Evolutionary conservation across 2,888 invertebrate genomes (phyloP).

Genomic region (Tryphoninae sp.): DNA sequence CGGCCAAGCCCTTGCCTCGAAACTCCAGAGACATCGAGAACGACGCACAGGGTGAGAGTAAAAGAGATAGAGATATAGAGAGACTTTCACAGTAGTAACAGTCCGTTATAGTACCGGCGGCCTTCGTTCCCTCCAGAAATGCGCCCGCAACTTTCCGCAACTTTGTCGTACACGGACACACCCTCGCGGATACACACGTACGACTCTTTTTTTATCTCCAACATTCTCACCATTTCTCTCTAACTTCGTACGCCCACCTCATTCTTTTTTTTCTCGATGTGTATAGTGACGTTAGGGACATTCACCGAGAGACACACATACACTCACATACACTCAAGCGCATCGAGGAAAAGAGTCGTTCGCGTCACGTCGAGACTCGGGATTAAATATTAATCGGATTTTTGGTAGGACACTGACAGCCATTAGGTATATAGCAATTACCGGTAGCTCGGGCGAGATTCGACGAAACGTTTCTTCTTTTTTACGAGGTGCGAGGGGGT

Average conservation of each 20-base stretch:
- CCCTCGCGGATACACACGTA: conserved; percentile 7
- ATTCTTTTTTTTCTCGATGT: conserved; percentile 22
- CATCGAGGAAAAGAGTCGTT: conserved; percentile 10
- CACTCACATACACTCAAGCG: background rate
- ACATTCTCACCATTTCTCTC: background rate
- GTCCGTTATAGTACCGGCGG: conserved; percentile 45
- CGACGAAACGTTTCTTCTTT: background rate
- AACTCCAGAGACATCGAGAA: conserved; percentile 20
- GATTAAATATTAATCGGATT: conserved; percentile 58
- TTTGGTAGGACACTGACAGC: conserved; percentile 55
- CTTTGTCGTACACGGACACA: conserved; percentile 16
- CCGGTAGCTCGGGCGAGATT: background rate
- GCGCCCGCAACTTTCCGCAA: conserved; percentile 40
- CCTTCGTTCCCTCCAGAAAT: conserved; percentile 18
- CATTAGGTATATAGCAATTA: conserved; percentile 34
- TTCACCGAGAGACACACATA: conserved; percentile 23
- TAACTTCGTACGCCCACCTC: background rate
- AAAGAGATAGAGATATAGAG: conserved; percentile 19
- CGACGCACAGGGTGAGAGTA: conserved; percentile 14
- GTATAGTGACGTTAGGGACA: conserved; percentile 4
- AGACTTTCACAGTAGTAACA: conserved; percentile 46
- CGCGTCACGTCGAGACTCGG: conserved; percentile 30
- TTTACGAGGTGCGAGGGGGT: background rate
- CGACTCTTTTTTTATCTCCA: background rate
- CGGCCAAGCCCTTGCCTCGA: conserved; percentile 22